These are phyloP conservation scores for Pteronura brasiliensis DNA, from an alignment of 2,113 vertebrate species.

Conservation along the genomic window DNA sequence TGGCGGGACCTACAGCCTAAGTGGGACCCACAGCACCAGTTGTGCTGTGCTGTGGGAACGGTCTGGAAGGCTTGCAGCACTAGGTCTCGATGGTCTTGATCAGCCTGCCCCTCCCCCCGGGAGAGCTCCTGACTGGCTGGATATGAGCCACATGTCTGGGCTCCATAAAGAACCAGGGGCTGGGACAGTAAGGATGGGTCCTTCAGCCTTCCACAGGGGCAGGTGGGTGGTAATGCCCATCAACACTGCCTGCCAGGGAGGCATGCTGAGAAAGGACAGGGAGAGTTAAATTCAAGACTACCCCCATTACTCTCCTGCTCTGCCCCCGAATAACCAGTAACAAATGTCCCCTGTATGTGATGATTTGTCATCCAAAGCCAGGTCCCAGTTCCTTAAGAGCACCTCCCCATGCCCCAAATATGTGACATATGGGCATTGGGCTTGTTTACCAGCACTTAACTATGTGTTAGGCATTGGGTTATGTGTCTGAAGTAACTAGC, in stretches of 20 bases:
- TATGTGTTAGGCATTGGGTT: not conserved
- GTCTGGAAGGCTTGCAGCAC: not conserved
- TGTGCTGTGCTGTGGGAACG: not conserved
- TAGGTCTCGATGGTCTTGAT: not conserved
- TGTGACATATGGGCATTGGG: not conserved
- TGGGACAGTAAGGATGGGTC: not conserved
- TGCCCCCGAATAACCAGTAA: not conserved
- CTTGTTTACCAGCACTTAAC: not conserved
- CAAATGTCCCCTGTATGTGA: not conserved
- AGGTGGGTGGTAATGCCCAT: not conserved
- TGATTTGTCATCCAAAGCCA: not conserved
- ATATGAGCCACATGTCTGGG: not conserved
- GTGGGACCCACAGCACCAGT: not conserved
- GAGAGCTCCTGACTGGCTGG: not conserved
- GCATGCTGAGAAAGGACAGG: not conserved
- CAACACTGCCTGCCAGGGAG: accelerated
- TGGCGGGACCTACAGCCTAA: not conserved
- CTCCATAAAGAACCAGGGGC: not conserved
- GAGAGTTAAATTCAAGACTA: not conserved
- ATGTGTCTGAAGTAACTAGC: not conserved
- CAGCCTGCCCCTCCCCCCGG: accelerated
- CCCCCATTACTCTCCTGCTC: no score
- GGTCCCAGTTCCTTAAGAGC: not conserved
- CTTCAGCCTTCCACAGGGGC: not conserved
- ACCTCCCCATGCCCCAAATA: not conserved